phyloP scores from a whole-genome alignment of 2,888 invertebrate species.

The Gandaritis pyraliata region DNA sequence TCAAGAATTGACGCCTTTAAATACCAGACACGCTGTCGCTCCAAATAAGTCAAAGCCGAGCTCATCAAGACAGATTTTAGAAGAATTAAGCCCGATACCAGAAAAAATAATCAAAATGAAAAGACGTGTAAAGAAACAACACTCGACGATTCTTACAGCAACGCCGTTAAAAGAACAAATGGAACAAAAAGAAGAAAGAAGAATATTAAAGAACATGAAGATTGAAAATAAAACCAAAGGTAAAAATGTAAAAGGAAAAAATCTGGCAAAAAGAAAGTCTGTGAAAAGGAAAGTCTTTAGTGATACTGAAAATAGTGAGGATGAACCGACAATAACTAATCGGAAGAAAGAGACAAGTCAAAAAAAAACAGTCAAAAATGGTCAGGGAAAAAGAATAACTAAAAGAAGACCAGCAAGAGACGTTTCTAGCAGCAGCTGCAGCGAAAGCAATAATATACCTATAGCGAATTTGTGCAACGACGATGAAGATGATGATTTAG shows the following conservation, averaged over 20 bases:
- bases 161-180: slow-evolving; percentile 13
- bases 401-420: slow-evolving; percentile 1
- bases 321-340: not conserved
- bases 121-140: slow-evolving; percentile 5
- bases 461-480: slow-evolving; percentile 7
- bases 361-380: slow-evolving; percentile 7
- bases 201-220: too few relatives aligned
- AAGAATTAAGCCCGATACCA: slow-evolving; percentile 15
- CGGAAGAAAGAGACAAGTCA: slow-evolving; percentile 6
- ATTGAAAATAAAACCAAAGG: slow-evolving; percentile 2
- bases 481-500: slow-evolving; percentile 19
- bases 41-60: too few relatives aligned
- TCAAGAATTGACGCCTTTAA: not conserved
- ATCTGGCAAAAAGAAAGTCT: slow-evolving; percentile 1
- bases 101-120: slow-evolving; percentile 17
- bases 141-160: slow-evolving; percentile 10
- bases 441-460: too few relatives aligned
- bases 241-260: slow-evolving; percentile 11
- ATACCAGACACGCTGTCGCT: too few relatives aligned
- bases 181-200: slow-evolving; percentile 12
- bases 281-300: slow-evolving; percentile 14
- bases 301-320: slow-evolving; percentile 14
- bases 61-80: slow-evolving; percentile 11
- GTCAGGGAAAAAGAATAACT: slow-evolving; percentile 1
- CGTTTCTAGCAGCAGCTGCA: slow-evolving; percentile 2